Evolutionary conservation across 1,140 invertebrate species (phyloP), one percentile per base, ranked within the genome.

Genomic region (Capitella teleta): DNA sequence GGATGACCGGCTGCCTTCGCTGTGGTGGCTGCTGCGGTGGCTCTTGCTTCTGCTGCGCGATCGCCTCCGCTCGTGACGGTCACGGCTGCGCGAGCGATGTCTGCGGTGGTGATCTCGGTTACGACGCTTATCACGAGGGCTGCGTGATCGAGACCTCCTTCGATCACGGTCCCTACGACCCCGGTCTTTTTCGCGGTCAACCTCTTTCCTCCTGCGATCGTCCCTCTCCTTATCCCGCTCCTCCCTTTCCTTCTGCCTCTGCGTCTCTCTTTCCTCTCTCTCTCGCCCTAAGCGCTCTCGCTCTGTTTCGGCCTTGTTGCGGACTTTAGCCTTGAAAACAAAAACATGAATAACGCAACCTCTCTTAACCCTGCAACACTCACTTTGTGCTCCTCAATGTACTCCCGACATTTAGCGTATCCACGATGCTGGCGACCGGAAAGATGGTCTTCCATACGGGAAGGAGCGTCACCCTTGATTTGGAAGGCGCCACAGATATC

Each of bases 371-470:
- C 26, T 5, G 23, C 19, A 24, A 36, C 28, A 24, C 16, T 25
- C 8, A 44, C 42, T 26, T 44, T 44, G 25, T 44, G 16, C 2
- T 26, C 19, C 16, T 44, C 19, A 6, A 84, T 71, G 51, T 81
- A 80, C 45, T 76, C 74, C 53, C 83, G 78, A 38, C 86, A 68
- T 57, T 77, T 76, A 5, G 82, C 83, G 78, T 83, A 93, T 55
- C 93, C 93, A 53, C 94, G 82, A 76, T 98, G 94, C 66, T 96
- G 93, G 76, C 97, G 97, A 3, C 94, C 94, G 79, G 89, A 92
- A 28, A 96, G 74, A 77, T 98, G 93, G 72, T 98, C 94, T 64
- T 97, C 92, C 55, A 97, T 90, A 56, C 94, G 78, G 63, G 95
- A 92, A 64, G 96, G 92, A 2, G 92, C 93, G 76, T 98, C 94